Evolutionary conservation across 2,888 invertebrate genomes (phyloP).

Genomic region (Drosophila limbata): DNA sequence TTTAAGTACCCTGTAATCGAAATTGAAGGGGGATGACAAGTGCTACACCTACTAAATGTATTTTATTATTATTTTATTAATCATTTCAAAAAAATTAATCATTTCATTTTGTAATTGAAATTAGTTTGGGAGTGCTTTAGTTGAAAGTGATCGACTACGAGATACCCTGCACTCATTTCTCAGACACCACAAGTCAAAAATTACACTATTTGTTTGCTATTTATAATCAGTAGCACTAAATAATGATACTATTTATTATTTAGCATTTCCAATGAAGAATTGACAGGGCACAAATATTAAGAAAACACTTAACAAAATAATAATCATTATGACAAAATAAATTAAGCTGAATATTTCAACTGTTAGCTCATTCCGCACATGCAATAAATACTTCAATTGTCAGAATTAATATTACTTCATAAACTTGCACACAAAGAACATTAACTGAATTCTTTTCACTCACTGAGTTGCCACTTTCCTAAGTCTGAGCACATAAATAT

Average conservation of each 20-base stretch:
- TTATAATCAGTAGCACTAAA: no score
- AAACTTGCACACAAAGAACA: neutral
- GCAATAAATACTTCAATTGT: neutral
- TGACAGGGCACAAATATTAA: no score
- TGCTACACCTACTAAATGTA: neutral
- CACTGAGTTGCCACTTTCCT: neutral
- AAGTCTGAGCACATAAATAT: constrained; percentile 10
- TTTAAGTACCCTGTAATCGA: neutral
- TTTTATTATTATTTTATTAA: neutral
- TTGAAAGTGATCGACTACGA: no score
- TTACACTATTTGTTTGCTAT: no score
- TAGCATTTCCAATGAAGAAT: no score
- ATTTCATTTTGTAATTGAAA: neutral
- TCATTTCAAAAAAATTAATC: neutral
- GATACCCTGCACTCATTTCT: no score
- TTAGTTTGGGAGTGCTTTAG: no score
- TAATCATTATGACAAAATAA: no score
- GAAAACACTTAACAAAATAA: no score
- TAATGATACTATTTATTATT: no score
- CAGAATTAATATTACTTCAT: neutral
- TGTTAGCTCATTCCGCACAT: neutral
- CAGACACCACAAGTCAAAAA: no score
- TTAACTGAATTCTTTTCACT: neutral
- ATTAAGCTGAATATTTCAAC: neutral
- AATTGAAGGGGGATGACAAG: neutral